phyloP scores from a whole-genome alignment of 2,888 invertebrate genomes.

The Aelia acuminata region DNA sequence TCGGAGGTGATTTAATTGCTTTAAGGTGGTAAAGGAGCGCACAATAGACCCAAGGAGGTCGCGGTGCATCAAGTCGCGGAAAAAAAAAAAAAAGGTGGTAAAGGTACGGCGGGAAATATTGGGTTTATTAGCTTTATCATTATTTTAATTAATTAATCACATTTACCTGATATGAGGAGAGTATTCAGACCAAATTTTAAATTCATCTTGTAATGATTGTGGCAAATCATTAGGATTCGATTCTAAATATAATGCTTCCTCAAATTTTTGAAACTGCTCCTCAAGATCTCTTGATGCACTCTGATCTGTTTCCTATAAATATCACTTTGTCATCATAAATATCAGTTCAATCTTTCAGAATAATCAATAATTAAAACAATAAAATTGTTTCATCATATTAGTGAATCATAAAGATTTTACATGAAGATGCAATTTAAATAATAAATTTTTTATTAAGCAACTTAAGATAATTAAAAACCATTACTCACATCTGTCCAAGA shows the following conservation, averaged over 20 bases:
- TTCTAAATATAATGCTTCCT: conserved; percentile 61
- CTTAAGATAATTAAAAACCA: too few species aligned
- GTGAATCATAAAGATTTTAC: not conserved
- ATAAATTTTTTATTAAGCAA: too few species aligned
- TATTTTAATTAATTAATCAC: too few species aligned
- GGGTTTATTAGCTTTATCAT: too few species aligned
- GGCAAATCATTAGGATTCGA: conserved; percentile 57
- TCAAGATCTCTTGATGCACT: conserved; percentile 57
- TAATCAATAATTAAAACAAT: not conserved
- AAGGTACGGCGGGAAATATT: too few species aligned
- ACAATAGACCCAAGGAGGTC: too few species aligned
- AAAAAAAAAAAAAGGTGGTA: too few species aligned
- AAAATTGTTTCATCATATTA: not conserved
- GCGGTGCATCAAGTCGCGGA: too few species aligned
- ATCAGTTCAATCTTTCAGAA: not conserved
- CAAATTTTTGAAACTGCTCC: conserved; percentile 62
- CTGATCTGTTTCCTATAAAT: conserved; percentile 58
- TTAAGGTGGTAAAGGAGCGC: too few species aligned
- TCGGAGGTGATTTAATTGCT: too few species aligned
- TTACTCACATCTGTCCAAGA: conserved; percentile 64
- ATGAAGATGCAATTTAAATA: too few species aligned
- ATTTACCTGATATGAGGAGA: conserved; percentile 63
- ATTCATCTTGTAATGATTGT: conserved; percentile 59
- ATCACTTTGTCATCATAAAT: not conserved
- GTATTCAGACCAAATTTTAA: conserved; percentile 63